These are phyloP conservation scores for Chloroclystis v-ata DNA, from an alignment of 2,888 invertebrate species.

Conservation along the genomic window DNA sequence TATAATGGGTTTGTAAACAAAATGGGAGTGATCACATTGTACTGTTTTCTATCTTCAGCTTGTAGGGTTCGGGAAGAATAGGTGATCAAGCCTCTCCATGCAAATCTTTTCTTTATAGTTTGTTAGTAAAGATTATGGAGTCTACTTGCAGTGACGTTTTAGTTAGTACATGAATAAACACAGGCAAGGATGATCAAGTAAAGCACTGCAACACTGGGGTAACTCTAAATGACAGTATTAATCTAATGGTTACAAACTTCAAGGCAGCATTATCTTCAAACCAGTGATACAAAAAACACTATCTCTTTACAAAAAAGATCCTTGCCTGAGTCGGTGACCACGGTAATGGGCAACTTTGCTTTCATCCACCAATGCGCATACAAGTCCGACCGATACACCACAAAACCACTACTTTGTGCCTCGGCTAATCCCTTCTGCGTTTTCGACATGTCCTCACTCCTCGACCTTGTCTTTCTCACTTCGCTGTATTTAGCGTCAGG, in stretches of 20 bases:
- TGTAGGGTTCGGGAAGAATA: slow-evolving; percentile 35
- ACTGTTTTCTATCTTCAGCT: slow-evolving; percentile 19
- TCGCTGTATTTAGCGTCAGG: slow-evolving; percentile 36
- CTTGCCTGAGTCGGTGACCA: slow-evolving; percentile 80
- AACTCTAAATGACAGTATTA: slow-evolving; percentile 69
- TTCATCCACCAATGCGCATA: slow-evolving; percentile 97
- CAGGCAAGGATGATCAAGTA: slow-evolving; percentile 80
- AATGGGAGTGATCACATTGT: slow-evolving; percentile 8
- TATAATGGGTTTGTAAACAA: slow-evolving; percentile 34
- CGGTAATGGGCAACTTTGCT: slow-evolving; percentile 85
- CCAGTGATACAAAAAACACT: slow-evolving; percentile 76
- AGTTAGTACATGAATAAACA: slow-evolving; percentile 77
- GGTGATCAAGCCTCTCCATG: slow-evolving; percentile 66
- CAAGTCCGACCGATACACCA: slow-evolving; percentile 88
- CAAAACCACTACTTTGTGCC: slow-evolving; percentile 65
- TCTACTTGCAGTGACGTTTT: slow-evolving; percentile 66
- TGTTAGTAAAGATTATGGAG: slow-evolving; percentile 62
- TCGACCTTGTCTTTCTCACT: slow-evolving; percentile 60
- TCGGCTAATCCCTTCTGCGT: slow-evolving; percentile 62
- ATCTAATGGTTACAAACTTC: slow-evolving; percentile 75
- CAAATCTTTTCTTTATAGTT: slow-evolving; percentile 48
- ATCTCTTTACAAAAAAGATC: slow-evolving; percentile 77
- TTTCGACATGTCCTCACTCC: slow-evolving; percentile 71
- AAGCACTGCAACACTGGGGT: slow-evolving; percentile 78
- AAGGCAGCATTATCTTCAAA: slow-evolving; percentile 75